Conservation (phyloP, 2,797 vertebrate genomes). For the Hozukius guyotensis region DNA sequence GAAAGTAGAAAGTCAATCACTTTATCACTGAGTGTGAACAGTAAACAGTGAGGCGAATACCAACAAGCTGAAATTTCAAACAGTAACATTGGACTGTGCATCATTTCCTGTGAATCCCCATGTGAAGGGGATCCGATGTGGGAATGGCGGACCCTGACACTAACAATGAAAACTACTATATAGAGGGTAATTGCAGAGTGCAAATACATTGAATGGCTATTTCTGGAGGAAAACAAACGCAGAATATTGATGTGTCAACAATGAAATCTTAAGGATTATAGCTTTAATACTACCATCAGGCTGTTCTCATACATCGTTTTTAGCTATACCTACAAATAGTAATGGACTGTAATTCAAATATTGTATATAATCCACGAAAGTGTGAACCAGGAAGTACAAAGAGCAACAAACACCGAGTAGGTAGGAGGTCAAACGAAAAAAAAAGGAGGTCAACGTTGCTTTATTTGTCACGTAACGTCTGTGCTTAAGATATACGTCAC, state of each 20-base stretch:
- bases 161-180: background rate
- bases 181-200: background rate
- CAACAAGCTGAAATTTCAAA: background rate
- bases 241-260: no score
- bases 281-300: no score
- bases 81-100: background rate
- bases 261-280: no score
- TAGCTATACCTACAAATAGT: no score
- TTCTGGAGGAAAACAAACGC: background rate
- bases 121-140: background rate
- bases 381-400: no score
- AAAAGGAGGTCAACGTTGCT: no score
- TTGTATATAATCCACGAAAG: accelerated
- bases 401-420: no score
- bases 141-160: no score
- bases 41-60: background rate
- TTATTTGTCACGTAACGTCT: no score
- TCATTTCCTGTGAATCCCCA: background rate
- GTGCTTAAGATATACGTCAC: no score
- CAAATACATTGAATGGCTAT: background rate
- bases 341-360: background rate
- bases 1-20: background rate
- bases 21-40: background rate
- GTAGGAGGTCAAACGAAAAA: no score
- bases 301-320: no score